Percentiles rank a stretch among this genome's conserved stretches.
Evolutionary conservation across 64 coral and sea anemone genomes (phyloP).

Genomic region (Porites australiensis): DNA sequence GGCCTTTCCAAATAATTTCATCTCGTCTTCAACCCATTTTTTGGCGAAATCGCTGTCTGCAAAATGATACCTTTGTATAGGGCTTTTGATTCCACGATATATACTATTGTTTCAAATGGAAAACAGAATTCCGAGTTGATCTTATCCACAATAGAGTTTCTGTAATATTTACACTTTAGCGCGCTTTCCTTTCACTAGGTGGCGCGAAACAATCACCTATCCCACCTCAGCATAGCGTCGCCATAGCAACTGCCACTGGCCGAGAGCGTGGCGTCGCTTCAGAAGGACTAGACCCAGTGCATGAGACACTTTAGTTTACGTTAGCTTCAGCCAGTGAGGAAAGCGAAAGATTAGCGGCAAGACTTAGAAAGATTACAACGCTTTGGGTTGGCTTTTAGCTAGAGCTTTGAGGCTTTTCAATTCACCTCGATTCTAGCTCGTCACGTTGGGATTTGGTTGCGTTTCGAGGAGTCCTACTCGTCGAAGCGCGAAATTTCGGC

Average conservation of each 20-base stretch:
- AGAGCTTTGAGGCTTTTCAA: not conserved
- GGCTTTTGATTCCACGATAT: not conserved
- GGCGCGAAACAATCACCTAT: slow-evolving; percentile 44
- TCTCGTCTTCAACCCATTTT: not conserved
- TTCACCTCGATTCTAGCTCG: not conserved
- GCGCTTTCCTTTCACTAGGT: not conserved
- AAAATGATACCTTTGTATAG: not conserved
- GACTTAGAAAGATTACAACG: not conserved
- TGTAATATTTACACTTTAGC: slow-evolving; percentile 54
- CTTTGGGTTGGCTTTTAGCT: not conserved
- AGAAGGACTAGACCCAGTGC: slow-evolving; percentile 34
- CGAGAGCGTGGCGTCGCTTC: slow-evolving; percentile 60
- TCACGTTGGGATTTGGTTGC: not conserved
- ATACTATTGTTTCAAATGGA: not conserved
- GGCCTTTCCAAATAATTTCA: not conserved
- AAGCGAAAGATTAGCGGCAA: not conserved
- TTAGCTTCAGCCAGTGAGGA: not conserved
- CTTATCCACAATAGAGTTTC: slow-evolving; percentile 5
- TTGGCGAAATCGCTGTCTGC: not conserved
- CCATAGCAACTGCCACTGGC: slow-evolving; percentile 48
- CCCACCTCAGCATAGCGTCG: slow-evolving; percentile 45
- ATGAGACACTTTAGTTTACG: slow-evolving; percentile 17
- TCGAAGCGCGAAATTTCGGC: slow-evolving; percentile 34
- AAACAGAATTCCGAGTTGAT: not conserved
- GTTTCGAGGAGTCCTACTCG: not conserved